Evolutionary conservation across 2,888 invertebrate genomes (phyloP).

Genomic region (Archips xylosteana): DNA sequence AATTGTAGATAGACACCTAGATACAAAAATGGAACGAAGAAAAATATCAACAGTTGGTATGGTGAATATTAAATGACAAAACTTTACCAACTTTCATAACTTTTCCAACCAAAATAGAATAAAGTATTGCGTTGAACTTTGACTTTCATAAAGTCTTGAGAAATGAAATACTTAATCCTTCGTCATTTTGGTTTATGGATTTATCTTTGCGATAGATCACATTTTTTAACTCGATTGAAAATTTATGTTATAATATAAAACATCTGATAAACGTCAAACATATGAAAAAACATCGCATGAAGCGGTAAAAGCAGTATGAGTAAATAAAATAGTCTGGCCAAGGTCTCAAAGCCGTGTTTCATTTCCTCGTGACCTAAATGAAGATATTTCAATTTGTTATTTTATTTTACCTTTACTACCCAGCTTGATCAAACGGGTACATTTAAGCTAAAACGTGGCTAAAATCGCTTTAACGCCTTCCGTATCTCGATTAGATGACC

Average conservation of each 20-base stretch:
- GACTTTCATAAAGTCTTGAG: background rate
- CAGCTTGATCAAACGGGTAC: background rate
- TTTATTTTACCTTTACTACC: background rate
- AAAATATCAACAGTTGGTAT: background rate
- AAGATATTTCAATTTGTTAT: background rate
- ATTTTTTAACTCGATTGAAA: background rate
- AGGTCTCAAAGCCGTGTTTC: background rate
- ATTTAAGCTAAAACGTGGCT: background rate
- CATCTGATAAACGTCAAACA: background rate
- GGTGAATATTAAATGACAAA: background rate
- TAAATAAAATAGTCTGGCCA: background rate
- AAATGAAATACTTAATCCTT: background rate
- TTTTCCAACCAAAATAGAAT: background rate
- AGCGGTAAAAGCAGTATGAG: background rate
- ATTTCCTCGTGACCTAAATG: background rate
- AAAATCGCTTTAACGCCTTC: conserved; percentile 12
- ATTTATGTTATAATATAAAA: background rate
- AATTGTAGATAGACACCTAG: background rate
- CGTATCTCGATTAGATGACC: conserved; percentile 52
- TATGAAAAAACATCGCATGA: background rate
- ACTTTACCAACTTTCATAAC: background rate
- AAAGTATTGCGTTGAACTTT: background rate
- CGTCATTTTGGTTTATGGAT: background rate
- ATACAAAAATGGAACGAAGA: background rate
- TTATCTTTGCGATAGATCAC: background rate